These are phyloP conservation scores for Podarcis muralis DNA, from an alignment of 2,113 vertebrate genomes.

Conservation along the genomic window DNA sequence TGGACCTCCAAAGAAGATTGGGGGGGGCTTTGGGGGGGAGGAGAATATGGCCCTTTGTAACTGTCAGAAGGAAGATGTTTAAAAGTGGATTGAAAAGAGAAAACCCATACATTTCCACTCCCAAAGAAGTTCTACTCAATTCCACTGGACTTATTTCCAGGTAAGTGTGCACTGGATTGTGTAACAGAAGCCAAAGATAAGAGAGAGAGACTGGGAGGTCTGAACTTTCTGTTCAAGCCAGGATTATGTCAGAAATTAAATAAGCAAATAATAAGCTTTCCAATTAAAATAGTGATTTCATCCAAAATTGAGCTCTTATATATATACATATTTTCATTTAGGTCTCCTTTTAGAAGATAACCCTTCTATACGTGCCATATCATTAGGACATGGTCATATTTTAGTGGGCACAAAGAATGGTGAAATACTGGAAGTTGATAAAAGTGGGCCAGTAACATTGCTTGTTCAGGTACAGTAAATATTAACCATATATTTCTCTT, in stretches of 20 bases:
- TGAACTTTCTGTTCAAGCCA: neutral
- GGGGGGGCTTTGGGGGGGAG: no score
- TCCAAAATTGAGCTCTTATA: conserved; percentile 18
- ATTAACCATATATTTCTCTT: neutral
- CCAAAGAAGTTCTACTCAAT: neutral
- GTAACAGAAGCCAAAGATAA: neutral
- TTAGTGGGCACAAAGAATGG: conserved; percentile 98
- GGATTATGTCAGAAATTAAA: neutral
- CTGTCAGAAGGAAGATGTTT: neutral
- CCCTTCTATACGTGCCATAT: conserved; percentile 99
- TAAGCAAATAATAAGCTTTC: neutral
- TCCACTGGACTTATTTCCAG: neutral
- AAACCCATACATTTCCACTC: neutral
- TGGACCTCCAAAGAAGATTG: no score
- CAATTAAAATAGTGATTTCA: neutral
- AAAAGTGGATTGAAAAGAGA: neutral
- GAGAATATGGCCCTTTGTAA: neutral
- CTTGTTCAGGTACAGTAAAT: conserved; percentile 80
- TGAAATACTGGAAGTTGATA: conserved; percentile 97
- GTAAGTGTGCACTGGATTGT: neutral
- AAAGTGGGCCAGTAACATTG: conserved; percentile 94
- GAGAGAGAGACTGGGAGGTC: neutral
- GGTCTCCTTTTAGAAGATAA: conserved; percentile 98
- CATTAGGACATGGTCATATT: conserved; percentile 96
- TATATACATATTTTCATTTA: conserved; percentile 63